Conservation (phyloP, 2,888 invertebrate genomes). For the Poecilobothrus nobilitatus region DNA sequence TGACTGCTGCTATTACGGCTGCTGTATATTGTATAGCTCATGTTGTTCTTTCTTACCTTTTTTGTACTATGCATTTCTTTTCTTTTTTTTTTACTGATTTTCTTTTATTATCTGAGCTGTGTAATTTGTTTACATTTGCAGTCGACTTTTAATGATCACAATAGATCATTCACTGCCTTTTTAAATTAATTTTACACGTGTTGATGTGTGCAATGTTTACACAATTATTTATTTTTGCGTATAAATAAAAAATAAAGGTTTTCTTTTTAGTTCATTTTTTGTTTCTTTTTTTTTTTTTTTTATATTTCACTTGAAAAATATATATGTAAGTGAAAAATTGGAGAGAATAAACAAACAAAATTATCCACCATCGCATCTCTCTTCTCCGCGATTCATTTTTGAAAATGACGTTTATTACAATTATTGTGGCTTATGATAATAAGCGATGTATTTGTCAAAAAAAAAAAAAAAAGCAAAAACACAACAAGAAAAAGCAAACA, state of each 20-base stretch:
- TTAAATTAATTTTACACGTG: neutral
- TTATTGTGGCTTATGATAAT: neutral
- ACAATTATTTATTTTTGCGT: neutral
- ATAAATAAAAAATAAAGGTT: neutral
- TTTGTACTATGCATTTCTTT: too few species aligned
- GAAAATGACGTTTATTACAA: neutral
- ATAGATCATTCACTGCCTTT: too few species aligned
- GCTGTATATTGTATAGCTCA: too few species aligned
- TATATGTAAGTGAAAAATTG: too few species aligned
- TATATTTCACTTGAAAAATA: too few species aligned
- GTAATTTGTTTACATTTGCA: too few species aligned
- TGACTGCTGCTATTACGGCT: neutral
- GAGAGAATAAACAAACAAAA: neutral
- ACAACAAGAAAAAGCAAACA: too few species aligned
- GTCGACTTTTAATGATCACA: too few species aligned
- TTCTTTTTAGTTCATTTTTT: neutral
- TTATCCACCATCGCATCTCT: slow-evolving; percentile 2
- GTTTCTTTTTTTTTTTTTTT: too few species aligned
- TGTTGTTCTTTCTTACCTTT: too few species aligned
- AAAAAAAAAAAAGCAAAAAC: neutral
- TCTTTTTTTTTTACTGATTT: neutral
- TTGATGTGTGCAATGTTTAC: neutral
- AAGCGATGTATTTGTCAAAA: neutral
- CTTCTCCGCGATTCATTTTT: neutral
- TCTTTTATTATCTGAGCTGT: too few species aligned